Evolutionary conservation across 37 sponge, comb jelly and placozoan genomes (phyloP).

Genomic region (Halichondria panicea): DNA sequence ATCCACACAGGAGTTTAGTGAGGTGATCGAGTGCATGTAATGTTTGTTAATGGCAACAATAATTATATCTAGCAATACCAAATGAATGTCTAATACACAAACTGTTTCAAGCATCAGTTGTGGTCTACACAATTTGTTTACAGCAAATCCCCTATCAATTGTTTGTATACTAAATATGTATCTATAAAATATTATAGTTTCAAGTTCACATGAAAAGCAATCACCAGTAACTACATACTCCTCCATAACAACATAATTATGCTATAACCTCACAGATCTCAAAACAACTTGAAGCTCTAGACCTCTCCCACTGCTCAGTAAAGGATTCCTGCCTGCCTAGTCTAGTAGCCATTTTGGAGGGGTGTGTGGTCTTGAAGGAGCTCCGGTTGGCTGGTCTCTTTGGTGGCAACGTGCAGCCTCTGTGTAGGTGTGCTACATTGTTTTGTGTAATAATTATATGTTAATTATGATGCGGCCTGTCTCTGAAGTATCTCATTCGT

Average conservation of each 20-base stretch:
- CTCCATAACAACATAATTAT: background rate
- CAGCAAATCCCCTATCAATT: too few relatives aligned
- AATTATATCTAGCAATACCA: too few relatives aligned
- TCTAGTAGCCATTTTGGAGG: conserved; percentile 16
- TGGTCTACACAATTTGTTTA: too few relatives aligned
- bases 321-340: conserved; percentile 4
- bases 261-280: background rate
- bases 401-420: background rate
- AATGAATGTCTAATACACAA: too few relatives aligned
- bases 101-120: too few relatives aligned
- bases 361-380: conserved; percentile 16
- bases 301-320: conserved; percentile 34
- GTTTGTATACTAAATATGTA: too few relatives aligned
- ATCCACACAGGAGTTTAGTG: background rate
- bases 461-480: too few relatives aligned
- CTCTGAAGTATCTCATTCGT: too few relatives aligned
- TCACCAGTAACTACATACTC: too few relatives aligned
- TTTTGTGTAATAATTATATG: background rate
- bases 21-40: background rate
- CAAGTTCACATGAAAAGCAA: too few relatives aligned
- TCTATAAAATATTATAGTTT: too few relatives aligned
- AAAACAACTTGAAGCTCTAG: background rate
- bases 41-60: too few relatives aligned
- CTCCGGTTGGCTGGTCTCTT: conserved; percentile 39
- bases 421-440: conserved; percentile 42